These are phyloP conservation scores for Pseudomyrmex dendroicus DNA, from an alignment of 1,140 invertebrate species.

Conservation along the genomic window DNA sequence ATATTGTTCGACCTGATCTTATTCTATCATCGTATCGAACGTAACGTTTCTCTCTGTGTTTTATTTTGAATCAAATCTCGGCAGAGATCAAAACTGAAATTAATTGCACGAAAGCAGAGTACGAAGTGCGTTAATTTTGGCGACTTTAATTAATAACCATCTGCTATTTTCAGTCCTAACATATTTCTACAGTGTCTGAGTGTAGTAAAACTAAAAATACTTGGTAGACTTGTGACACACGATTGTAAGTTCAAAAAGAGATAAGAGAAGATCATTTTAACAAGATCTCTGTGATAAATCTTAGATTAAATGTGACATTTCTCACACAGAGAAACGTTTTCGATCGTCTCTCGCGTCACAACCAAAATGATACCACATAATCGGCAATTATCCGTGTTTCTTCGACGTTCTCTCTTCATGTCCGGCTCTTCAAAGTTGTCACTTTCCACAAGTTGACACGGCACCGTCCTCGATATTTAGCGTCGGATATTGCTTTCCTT, in stretches of 20 bases:
- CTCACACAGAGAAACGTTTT: conserved; percentile 22
- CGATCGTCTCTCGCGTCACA: conserved; percentile 17
- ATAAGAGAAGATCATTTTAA: neutral
- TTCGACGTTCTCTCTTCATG: conserved; percentile 39
- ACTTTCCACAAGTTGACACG: neutral
- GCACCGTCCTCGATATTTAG: conserved; percentile 22
- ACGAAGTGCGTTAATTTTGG: conserved; percentile 40
- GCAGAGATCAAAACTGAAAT: conserved; percentile 23
- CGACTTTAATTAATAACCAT: conserved; percentile 39
- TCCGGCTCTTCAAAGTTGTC: conserved; percentile 20
- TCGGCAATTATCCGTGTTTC: conserved; percentile 53
- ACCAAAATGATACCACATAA: conserved; percentile 1
- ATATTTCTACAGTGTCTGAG: neutral
- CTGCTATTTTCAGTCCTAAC: conserved; percentile 35
- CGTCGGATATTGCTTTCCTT: conserved; percentile 7
- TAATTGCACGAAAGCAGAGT: conserved; percentile 38
- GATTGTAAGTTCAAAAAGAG: neutral
- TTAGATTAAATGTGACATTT: too few relatives aligned
- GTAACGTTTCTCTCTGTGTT: conserved; percentile 42
- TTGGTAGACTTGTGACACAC: neutral
- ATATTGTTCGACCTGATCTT: neutral
- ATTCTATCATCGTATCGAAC: conserved; percentile 8
- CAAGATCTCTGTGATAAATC: too few relatives aligned
- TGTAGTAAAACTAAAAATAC: conserved; percentile 24
- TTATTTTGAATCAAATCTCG: conserved; percentile 55